These are phyloP conservation scores for Siniperca undulata DNA, from an alignment of 2,797 vertebrate species.

Conservation along the genomic window DNA sequence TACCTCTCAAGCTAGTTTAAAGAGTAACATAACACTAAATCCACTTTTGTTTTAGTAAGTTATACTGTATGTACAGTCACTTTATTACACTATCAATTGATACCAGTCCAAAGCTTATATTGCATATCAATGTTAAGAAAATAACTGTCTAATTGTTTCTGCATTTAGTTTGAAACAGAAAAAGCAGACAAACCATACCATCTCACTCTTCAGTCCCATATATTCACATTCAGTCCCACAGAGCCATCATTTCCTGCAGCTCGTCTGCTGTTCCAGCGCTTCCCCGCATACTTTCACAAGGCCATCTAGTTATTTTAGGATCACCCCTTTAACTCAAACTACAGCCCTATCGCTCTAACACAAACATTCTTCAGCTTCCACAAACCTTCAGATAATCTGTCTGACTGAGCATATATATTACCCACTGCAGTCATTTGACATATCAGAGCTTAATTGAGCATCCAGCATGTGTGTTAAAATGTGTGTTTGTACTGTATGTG, in stretches of 20 bases:
- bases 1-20: too few relatives aligned
- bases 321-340: conserved; percentile 74
- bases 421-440: conserved; percentile 38
- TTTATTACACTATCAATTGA: too few relatives aligned
- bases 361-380: conserved; percentile 76
- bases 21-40: too few relatives aligned
- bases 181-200: not conserved
- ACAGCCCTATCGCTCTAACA: conserved; percentile 60
- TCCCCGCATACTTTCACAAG: conserved; percentile 78
- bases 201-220: conserved; percentile 28
- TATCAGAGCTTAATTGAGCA: conserved; percentile 38
- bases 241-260: conserved; percentile 70
- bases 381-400: conserved; percentile 65
- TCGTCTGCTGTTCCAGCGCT: conserved; percentile 52
- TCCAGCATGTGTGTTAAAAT: conserved; percentile 37
- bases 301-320: conserved; percentile 81
- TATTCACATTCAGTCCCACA: conserved; percentile 17
- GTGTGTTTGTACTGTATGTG: conserved; percentile 50
- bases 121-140: too few relatives aligned
- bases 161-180: not conserved
- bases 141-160: not conserved
- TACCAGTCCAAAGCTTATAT: too few relatives aligned
- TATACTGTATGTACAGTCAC: too few relatives aligned
- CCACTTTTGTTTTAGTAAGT: too few relatives aligned
- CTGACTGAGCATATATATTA: conserved; percentile 46